Base-by-base conservation (phyloP, 2,888 invertebrate species). In the Hydraecia micacea region DNA sequence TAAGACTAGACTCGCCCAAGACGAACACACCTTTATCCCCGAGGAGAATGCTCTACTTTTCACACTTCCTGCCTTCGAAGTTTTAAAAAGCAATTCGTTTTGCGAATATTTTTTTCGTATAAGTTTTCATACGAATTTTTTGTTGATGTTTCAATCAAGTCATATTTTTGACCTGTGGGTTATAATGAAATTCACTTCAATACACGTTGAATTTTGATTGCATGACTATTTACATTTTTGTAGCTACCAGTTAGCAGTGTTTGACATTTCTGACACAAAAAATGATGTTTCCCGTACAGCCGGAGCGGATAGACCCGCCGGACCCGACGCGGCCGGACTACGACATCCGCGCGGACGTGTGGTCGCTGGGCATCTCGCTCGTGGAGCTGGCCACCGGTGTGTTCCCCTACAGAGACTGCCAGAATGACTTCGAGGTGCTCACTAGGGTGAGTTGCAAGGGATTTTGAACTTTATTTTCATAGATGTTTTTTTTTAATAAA, bases 311-410 rank as follows among this genome's bases (percentile, higher is more conserved):
- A 95, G 99, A 99, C 95, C 98, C 98, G 67, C 98, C 99, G 42
- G 98, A 99, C 95, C 99, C 99, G 42, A 98, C 98, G 82, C 98
- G 98, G 93, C 99, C 99, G 75, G 99, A 99, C 96, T 99, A 99
- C 95, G 99, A 99, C 96, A 99, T 99, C 93, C 97, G 99, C 90
- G 99, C 99, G 36, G 99, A 99, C 97, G 99, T 99, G 73, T 99
- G 99, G 99, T 99, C 99, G 87, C 97, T 99, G 88, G 99, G 99
- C 89, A 99, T 99, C 91, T 99, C 99, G 76, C 97, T 99, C 79
- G 99, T 99, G 73, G 99, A 99, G 97, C 97, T 99, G 91, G 99
- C 99, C 68, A 99, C 99, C 25, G 99, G 99, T 74, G 98, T 98
- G 88, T 99, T 99, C 94, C 99, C 99, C 0, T 99, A 99, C 95